Base-by-base conservation (phyloP, 2,113 vertebrate genomes). In the Zosterops borbonicus region DNA sequence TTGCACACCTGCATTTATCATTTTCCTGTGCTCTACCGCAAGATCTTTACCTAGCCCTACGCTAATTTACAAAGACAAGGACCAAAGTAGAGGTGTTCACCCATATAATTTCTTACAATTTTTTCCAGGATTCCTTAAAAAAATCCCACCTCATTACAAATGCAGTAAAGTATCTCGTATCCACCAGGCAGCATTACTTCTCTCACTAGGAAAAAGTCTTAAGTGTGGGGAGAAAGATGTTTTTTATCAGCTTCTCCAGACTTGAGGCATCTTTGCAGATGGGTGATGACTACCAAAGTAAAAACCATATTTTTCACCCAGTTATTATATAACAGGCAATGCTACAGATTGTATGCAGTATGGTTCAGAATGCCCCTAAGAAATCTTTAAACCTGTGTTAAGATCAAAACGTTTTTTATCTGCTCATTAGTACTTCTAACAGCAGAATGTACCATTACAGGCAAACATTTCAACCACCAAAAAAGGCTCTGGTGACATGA, bases 401-500 rank as follows among this genome's bases (percentile, higher is more conserved):
- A 73, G 63, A 89, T 70, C 35, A 82, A 87, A 85, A 28, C n/a
- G 19, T 8, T 60, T 49, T 89, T 83, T 12, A 55, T 65, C 78
- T 85, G 46, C 42, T 91, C 33, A 28, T 50, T 35, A 62, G 49
- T 58, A 90, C 37, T 83, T 92, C 90, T 55, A 90, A 79, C 19
- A 94, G 78, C 50, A 90, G 42, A 90, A 91, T 10, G 50, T 84
- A 73, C 58, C 84, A n/a, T 76, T 82, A 69, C 28, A 94, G 52
- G 60, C 83, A 84, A 85, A 55, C 59, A 59, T 55, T 92, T 65
- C 80, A 94, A 77, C 68, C 42, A 89, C 24, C 1, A 1, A 79
- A 67, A 92, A 83, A 88, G 84, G 87, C 82, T 90, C 90, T 69
- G 59, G 81, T 91, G 85, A 95, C 62, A 82, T 47, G 75, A 94